phyloP scores from a whole-genome alignment of 2,113 vertebrate species.

The Ranitomeya variabilis region DNA sequence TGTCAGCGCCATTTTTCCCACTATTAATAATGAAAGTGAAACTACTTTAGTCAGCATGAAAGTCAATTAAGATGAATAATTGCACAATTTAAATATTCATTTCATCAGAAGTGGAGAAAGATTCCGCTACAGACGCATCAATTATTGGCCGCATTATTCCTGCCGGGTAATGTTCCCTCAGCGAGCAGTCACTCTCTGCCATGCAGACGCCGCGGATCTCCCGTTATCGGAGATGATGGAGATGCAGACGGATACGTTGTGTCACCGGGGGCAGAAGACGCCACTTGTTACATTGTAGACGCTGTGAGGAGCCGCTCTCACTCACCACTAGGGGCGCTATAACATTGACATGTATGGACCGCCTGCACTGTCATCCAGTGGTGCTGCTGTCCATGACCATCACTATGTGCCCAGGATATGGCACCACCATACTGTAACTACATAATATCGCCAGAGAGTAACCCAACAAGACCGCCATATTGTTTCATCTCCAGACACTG shows the following conservation, averaged over 20 bases:
- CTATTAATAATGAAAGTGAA: slow-evolving; percentile 55
- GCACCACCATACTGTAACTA: too few relatives aligned
- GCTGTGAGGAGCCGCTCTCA: not conserved
- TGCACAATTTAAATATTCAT: slow-evolving; percentile 55
- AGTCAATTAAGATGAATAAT: slow-evolving; percentile 57
- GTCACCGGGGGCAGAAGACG: not conserved
- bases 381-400: too few relatives aligned
- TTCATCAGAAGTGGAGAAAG: slow-evolving; percentile 54
- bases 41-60: slow-evolving; percentile 43
- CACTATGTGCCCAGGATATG: too few relatives aligned
- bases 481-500: too few relatives aligned
- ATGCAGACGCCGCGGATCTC: not conserved
- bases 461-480: too few relatives aligned
- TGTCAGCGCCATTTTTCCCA: not conserved
- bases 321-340: not conserved
- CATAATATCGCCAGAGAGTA: too few relatives aligned
- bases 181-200: not conserved
- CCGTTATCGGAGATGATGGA: too few relatives aligned
- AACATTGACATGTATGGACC: too few relatives aligned
- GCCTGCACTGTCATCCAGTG: too few relatives aligned
- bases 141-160: slow-evolving; percentile 51
- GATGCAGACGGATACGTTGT: too few relatives aligned
- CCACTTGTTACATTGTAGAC: not conserved
- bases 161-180: not conserved
- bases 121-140: slow-evolving; percentile 38